Conservation (phyloP, 2,113 vertebrate genomes). For the Archilochus colubris region DNA sequence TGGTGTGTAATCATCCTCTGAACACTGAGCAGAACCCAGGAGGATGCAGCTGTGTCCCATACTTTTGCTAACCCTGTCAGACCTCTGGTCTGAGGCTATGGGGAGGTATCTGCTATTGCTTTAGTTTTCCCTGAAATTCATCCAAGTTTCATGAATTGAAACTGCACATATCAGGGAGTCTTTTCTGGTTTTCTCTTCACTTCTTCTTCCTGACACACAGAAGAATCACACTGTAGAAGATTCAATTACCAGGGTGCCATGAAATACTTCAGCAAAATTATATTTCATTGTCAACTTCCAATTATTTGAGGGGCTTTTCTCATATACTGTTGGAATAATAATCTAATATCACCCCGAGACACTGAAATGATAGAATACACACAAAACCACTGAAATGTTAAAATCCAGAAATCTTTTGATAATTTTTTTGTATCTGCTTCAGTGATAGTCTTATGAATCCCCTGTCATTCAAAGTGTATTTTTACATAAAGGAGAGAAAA, state of each 20-base stretch:
- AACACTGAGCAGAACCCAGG: not conserved
- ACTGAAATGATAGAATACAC: not conserved
- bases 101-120: not conserved
- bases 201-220: not conserved
- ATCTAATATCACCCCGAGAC: not conserved
- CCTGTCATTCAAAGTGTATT: not conserved
- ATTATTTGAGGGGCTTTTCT: not conserved
- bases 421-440: not conserved
- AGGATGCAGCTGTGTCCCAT: not conserved
- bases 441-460: not conserved
- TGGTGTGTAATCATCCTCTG: not conserved
- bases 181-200: not conserved
- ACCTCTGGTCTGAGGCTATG: accelerated
- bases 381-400: not conserved
- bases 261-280: not conserved
- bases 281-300: not conserved
- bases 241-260: not conserved
- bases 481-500: not conserved
- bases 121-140: not conserved
- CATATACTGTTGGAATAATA: not conserved
- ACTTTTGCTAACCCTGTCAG: not conserved
- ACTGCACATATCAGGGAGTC: not conserved
- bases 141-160: not conserved
- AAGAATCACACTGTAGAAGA: not conserved
- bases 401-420: not conserved